Evolutionary conservation across 2,888 invertebrate species (phyloP).

Genomic region (Xanthia togata): DNA sequence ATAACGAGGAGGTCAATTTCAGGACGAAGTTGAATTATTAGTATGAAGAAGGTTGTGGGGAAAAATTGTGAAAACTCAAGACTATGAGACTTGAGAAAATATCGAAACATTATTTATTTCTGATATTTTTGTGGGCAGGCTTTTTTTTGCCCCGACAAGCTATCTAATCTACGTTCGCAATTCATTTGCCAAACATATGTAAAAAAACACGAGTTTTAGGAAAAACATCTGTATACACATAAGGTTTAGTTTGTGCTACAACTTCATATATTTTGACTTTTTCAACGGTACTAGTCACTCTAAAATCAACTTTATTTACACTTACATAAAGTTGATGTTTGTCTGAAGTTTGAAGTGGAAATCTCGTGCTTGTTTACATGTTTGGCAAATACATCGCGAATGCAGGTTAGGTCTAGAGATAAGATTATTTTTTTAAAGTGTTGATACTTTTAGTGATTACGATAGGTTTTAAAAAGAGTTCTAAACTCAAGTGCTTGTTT

Average conservation of each 20-base stretch:
- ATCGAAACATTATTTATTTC: constrained; percentile 36
- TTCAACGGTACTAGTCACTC: too few species aligned
- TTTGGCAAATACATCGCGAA: too few species aligned
- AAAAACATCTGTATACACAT: too few species aligned
- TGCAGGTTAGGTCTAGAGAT: constrained; percentile 22
- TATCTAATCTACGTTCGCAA: background rate
- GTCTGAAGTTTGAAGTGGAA: too few species aligned
- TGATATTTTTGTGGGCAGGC: constrained; percentile 10
- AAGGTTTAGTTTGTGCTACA: too few species aligned
- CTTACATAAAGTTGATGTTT: too few species aligned
- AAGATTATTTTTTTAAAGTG: constrained; percentile 50
- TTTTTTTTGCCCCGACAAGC: constrained; percentile 12
- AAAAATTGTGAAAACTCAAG: constrained; percentile 27
- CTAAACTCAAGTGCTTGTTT: constrained; percentile 48
- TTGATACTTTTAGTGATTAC: constrained; percentile 26
- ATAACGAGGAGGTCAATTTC: constrained; percentile 25
- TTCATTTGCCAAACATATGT: too few species aligned
- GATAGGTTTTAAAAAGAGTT: constrained; percentile 51
- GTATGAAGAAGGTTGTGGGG: constrained; percentile 46
- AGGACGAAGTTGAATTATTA: constrained; percentile 12
- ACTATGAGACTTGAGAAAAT: constrained; percentile 41
- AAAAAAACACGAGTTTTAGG: too few species aligned
- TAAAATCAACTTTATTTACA: too few species aligned
- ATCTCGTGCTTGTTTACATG: too few species aligned
- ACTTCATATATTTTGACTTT: too few species aligned